phyloP scores from a whole-genome alignment of 2,113 vertebrate species.

The Mola mola region DNA sequence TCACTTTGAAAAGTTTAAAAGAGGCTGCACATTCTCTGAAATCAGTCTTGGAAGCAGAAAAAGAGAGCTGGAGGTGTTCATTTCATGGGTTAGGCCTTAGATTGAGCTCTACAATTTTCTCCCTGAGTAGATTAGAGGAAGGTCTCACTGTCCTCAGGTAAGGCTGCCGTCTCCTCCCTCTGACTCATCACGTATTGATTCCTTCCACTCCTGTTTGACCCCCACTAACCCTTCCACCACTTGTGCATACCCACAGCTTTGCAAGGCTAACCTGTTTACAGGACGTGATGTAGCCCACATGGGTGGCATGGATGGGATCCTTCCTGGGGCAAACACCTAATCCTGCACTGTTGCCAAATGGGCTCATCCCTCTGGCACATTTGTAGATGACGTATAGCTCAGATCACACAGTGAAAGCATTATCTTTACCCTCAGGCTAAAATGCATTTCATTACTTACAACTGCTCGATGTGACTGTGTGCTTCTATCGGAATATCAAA shows the following conservation, averaged over 20 bases:
- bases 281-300: conserved; percentile 7
- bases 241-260: conserved; percentile 10
- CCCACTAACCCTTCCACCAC: conserved; percentile 27
- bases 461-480: conserved; percentile 32
- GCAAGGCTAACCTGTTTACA: conserved; percentile 41
- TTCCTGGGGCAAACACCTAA: conserved; percentile 10
- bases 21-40: conserved; percentile 71
- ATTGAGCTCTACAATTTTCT: conserved; percentile 82
- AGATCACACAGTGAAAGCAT: conserved; percentile 49
- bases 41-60: conserved; percentile 76
- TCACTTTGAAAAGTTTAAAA: conserved; percentile 77
- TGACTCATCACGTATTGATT: conserved; percentile 70
- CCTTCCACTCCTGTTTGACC: conserved; percentile 59
- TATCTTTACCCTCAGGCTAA: conserved; percentile 62
- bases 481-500: conserved; percentile 25
- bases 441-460: conserved; percentile 56
- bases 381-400: conserved; percentile 45
- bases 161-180: conserved; percentile 58
- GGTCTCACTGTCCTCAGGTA: conserved; percentile 82
- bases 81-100: conserved; percentile 86
- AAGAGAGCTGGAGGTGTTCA: conserved; percentile 83
- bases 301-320: conserved; percentile 1
- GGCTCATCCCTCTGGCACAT: conserved; percentile 18
- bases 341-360: conserved; percentile 38
- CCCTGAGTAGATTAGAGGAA: conserved; percentile 80